phyloP scores from a whole-genome alignment of 2,888 invertebrate species.

The Cepaea hortensis region DNA sequence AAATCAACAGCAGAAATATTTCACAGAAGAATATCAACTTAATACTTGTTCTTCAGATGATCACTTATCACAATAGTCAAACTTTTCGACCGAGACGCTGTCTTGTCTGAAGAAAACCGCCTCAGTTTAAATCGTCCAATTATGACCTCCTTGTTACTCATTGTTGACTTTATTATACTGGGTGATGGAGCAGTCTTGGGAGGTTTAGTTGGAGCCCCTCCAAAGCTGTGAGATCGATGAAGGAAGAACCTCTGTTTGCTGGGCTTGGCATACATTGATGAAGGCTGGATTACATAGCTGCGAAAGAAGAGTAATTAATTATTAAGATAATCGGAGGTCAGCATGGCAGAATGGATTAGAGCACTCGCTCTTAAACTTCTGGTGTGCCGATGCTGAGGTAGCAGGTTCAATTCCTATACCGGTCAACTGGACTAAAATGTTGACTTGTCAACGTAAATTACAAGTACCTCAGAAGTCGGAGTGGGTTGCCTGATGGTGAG shows the following conservation, averaged over 20 bases:
- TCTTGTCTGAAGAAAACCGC: conserved; percentile 40
- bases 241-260: conserved; percentile 58
- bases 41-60: not conserved
- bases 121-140: conserved; percentile 48
- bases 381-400: too few species aligned
- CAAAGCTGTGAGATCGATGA: conserved; percentile 52
- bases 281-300: conserved; percentile 71
- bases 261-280: conserved; percentile 68
- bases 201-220: conserved; percentile 35
- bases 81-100: not conserved
- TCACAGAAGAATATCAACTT: not conserved
- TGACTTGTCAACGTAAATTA: too few species aligned
- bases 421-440: too few species aligned
- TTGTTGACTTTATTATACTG: not conserved
- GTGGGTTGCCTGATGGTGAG: too few species aligned
- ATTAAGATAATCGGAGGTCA: too few species aligned
- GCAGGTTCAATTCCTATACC: too few species aligned
- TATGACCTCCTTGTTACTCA: not conserved
- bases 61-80: not conserved
- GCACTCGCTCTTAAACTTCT: too few species aligned
- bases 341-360: too few species aligned
- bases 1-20: too few species aligned
- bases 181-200: conserved; percentile 1
- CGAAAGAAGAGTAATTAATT: not conserved
- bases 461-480: too few species aligned